Evolutionary conservation across 2,797 vertebrate species (phyloP), one percentile per base, ranked within the genome.

Genomic region (Kryptopterus vitreolus): DNA sequence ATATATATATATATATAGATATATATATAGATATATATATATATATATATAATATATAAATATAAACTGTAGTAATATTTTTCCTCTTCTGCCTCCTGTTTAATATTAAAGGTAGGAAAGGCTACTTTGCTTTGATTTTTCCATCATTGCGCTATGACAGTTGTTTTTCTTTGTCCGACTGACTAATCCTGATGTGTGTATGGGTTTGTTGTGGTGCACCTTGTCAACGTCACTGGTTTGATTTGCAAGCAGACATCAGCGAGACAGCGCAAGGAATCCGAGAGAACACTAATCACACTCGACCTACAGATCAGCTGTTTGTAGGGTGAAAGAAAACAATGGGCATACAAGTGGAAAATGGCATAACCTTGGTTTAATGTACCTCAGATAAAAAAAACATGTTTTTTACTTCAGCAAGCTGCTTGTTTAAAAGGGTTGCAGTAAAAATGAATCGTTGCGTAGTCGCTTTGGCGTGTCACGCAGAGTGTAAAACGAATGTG

Each of bases 151-250:
- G 2, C 16, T 20, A 31, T 8, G 26, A 31, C 16, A 2, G 24
- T 31, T 0, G 24, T 69, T 48, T 48, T n/a, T 52, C n/a, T 62
- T 61, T 48, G 52, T 55, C 48, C 8, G 8, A 11, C 31, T 10
- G 24, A 48, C 18, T 80, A 24, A 66, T 38, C 26, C 12, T 5
- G 26, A 58, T 5, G 24, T 43, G 38, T 22, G 11, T 29, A 13
- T 22, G 11, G 22, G 15, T 9, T 26, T 20, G 62, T 68, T 69
- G 33, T 6, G 20, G 4, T 35, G 48, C 48, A 24, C 75, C n/a
- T 72, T 6, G 50, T 82, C 76, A 38, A 66, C 13, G 35, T 65
- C 57, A 12, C 16, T 50, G 29, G 72, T 50, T 58, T 71, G 31
- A 70, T 55, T 77, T 4, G 3, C 16, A 9, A 55, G 20, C 50